phyloP scores from a whole-genome alignment of 1,140 invertebrate species.

The Helicoverpa armigera region DNA sequence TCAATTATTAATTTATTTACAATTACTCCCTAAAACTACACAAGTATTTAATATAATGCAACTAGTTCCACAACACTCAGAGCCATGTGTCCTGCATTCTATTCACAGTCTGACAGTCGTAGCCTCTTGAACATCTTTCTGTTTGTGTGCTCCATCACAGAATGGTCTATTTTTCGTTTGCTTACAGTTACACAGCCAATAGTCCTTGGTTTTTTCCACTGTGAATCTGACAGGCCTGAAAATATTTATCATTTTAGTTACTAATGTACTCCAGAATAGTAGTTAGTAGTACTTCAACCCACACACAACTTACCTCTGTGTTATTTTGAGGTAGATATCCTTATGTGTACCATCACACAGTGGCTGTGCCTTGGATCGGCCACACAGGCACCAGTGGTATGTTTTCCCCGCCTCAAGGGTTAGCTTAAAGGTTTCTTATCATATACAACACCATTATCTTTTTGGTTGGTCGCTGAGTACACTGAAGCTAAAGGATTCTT shows the following conservation, averaged over 20 bases:
- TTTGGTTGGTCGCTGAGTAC: slow-evolving; percentile 88
- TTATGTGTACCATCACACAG: slow-evolving; percentile 98
- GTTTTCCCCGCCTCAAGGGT: slow-evolving; percentile 91
- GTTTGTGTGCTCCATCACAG: slow-evolving; percentile 98
- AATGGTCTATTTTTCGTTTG: slow-evolving; percentile 98
- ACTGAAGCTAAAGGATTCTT: slow-evolving; percentile 88
- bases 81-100: too few relatives aligned
- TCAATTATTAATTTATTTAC: slow-evolving; percentile 10
- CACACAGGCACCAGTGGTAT: slow-evolving; percentile 98
- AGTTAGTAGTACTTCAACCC: too few relatives aligned
- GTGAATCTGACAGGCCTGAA: slow-evolving; percentile 93
- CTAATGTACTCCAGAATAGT: neutral
- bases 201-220: slow-evolving; percentile 96
- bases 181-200: slow-evolving; percentile 99
- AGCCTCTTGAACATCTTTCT: slow-evolving; percentile 88
- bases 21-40: slow-evolving; percentile 1
- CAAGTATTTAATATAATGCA: slow-evolving; percentile 14
- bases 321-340: slow-evolving; percentile 90
- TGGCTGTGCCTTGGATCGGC: slow-evolving; percentile 96
- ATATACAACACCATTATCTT: slow-evolving; percentile 91
- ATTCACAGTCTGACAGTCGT: slow-evolving; percentile 63
- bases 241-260: slow-evolving; percentile 53
- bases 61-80: neutral
- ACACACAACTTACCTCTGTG: slow-evolving; percentile 84
- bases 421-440: slow-evolving; percentile 96